phyloP scores from a whole-genome alignment of 2,113 vertebrate species.

The Forbesichthys papilliferus region DNA sequence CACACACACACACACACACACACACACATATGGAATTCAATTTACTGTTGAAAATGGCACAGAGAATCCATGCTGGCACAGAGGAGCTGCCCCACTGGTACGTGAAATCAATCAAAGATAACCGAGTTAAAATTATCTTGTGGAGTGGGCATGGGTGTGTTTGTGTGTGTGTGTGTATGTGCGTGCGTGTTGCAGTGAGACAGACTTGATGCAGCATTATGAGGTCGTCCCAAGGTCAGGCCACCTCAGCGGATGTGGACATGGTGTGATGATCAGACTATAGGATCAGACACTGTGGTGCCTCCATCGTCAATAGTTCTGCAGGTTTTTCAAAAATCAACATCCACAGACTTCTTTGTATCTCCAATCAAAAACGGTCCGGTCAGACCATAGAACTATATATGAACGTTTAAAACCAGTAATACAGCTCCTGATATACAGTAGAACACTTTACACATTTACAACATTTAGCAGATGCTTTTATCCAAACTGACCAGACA shows the following conservation, averaged over 20 bases:
- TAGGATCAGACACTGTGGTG: constrained; percentile 9
- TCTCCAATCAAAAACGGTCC: too few species aligned
- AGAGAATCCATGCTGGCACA: too few species aligned
- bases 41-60: constrained; percentile 18
- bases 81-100: constrained; percentile 12
- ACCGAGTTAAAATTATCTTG: constrained; percentile 46
- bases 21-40: constrained; percentile 25
- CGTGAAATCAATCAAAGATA: constrained; percentile 41
- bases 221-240: constrained; percentile 64
- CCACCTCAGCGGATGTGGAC: constrained; percentile 32
- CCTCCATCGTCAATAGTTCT: constrained; percentile 23
- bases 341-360: too few species aligned
- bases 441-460: background rate
- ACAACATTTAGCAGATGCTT: background rate
- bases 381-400: too few species aligned
- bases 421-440: background rate
- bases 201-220: constrained; percentile 45
- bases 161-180: constrained; percentile 9
- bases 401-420: too few species aligned
- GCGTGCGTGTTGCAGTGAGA: constrained; percentile 28
- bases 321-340: background rate
- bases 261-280: constrained; percentile 24
- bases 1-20: too few species aligned
- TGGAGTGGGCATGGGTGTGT: constrained; percentile 25
- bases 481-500: too few species aligned